These are phyloP conservation scores for Stictonetta naevosa DNA, from an alignment of 2,113 vertebrate species.

Conservation along the genomic window DNA sequence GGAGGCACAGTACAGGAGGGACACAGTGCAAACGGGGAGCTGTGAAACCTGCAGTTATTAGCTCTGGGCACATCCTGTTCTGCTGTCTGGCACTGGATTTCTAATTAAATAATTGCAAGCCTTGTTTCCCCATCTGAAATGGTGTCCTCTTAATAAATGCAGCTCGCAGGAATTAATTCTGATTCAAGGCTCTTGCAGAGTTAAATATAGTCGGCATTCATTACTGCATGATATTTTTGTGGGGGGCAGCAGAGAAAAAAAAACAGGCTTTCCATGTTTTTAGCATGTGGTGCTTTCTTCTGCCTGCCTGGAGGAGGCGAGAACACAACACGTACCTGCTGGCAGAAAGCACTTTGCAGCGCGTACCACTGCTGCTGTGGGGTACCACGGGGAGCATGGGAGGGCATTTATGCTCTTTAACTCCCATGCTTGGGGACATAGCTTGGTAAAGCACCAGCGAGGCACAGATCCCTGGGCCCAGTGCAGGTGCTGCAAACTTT, in stretches of 20 bases:
- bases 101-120: slow-evolving; percentile 32
- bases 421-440: neutral
- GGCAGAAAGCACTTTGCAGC: neutral
- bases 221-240: neutral
- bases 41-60: neutral
- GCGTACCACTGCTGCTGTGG: accelerated
- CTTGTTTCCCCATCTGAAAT: neutral
- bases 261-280: neutral
- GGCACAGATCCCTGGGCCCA: neutral
- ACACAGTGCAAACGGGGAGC: neutral
- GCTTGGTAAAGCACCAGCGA: neutral
- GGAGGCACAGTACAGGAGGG: neutral
- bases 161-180: neutral
- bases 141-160: neutral
- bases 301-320: neutral
- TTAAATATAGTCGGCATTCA: neutral
- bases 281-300: neutral
- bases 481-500: neutral
- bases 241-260: neutral
- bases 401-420: neutral
- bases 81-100: neutral
- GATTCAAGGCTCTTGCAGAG: neutral
- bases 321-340: neutral
- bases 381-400: accelerated
- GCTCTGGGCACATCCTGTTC: slow-evolving; percentile 5